These are phyloP conservation scores for Porites divaricata DNA, from an alignment of 92 coral and sea anemone species.

Conservation along the genomic window DNA sequence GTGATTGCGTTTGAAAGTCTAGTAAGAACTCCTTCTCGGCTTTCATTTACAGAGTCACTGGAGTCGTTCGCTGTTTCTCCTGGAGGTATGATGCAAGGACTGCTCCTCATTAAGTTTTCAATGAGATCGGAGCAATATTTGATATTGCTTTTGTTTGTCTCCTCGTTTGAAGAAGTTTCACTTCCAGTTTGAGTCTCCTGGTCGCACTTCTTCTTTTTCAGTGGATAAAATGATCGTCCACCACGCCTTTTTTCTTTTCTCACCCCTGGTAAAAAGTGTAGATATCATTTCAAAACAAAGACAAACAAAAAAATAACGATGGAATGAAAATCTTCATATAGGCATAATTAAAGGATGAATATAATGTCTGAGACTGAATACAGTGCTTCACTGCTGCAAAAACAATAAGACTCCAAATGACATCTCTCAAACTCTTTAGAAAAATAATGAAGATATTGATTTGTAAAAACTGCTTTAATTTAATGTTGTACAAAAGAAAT, in stretches of 20 bases:
- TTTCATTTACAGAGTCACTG: slow-evolving; percentile 59
- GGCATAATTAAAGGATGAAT: too few relatives aligned
- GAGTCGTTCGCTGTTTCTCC: slow-evolving; percentile 77
- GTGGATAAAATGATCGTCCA: slow-evolving; percentile 94
- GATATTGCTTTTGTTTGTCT: neutral
- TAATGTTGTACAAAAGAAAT: too few relatives aligned
- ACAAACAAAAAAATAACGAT: neutral
- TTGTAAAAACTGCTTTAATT: too few relatives aligned
- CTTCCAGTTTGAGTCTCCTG: slow-evolving; percentile 23
- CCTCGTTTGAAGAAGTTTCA: slow-evolving; percentile 21
- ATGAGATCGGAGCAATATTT: slow-evolving; percentile 70
- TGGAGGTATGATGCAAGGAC: slow-evolving; percentile 88
- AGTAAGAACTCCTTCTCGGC: slow-evolving; percentile 72
- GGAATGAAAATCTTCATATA: neutral
- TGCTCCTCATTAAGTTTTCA: slow-evolving; percentile 73
- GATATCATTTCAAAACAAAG: neutral
- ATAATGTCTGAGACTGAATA: too few relatives aligned
- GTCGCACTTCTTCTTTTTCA: slow-evolving; percentile 61
- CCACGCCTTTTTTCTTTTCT: slow-evolving; percentile 93
- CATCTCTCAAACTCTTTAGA: too few relatives aligned
- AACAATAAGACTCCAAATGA: too few relatives aligned
- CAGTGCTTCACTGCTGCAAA: too few relatives aligned
- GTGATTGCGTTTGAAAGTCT: slow-evolving; percentile 91
- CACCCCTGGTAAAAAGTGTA: slow-evolving; percentile 64
- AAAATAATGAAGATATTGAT: too few relatives aligned